Conservation (phyloP, 2,797 vertebrate species). For the Cyclura pinguis region DNA sequence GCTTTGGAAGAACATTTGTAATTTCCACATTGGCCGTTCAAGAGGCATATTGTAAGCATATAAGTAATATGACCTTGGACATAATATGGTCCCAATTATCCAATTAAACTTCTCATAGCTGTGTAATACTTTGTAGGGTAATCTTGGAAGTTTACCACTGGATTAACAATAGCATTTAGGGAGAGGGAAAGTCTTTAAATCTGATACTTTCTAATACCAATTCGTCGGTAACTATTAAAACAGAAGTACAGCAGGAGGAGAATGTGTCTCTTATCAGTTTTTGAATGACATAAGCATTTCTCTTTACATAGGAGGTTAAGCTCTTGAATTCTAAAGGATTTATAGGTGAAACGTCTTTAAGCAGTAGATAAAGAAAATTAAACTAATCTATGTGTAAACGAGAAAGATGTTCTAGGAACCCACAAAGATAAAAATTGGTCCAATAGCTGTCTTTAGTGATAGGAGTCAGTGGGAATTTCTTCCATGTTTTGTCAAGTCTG, state of each 20-base stretch:
- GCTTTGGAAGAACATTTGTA: conserved; percentile 50
- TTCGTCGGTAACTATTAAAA: conserved; percentile 63
- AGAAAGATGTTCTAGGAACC: conserved; percentile 63
- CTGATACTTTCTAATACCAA: conserved; percentile 53
- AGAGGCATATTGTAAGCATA: conserved; percentile 51
- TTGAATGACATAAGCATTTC: conserved; percentile 61
- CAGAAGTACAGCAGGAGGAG: conserved; percentile 44
- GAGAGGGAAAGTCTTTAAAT: conserved; percentile 53
- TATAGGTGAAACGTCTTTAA: conserved; percentile 63
- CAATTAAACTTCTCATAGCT: conserved; percentile 33
- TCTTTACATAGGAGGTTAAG: conserved; percentile 66
- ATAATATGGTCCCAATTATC: conserved; percentile 16
- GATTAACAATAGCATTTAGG: conserved; percentile 64
- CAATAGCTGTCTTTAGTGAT: conserved; percentile 38
- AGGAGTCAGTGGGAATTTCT: conserved; percentile 33
- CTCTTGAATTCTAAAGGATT: conserved; percentile 67
- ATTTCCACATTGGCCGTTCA: conserved; percentile 37
- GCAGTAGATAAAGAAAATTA: conserved; percentile 75
- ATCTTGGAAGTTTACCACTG: conserved; percentile 58
- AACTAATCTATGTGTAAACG: conserved; percentile 63
- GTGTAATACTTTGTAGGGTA: conserved; percentile 40
- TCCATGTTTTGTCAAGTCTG: conserved; percentile 19
- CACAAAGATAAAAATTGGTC: conserved; percentile 59
- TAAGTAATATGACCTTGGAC: conserved; percentile 35
- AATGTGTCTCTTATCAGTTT: conserved; percentile 68